A percentile compares a stretch with the other conserved stretches of the same genome.
phyloP scores from a whole-genome alignment of 2,888 invertebrate species.

The Odontocolon sp. region DNA sequence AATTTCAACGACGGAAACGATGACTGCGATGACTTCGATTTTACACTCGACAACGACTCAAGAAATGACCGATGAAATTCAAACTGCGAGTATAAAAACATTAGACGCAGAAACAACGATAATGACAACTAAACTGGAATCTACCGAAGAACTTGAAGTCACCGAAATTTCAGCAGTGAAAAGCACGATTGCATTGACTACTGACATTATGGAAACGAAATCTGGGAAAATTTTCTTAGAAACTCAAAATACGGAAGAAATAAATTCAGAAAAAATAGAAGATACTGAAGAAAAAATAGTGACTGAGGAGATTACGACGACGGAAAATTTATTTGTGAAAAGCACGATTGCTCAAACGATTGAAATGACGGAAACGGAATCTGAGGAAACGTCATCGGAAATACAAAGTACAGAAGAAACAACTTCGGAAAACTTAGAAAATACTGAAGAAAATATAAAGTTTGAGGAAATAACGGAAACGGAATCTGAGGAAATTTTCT shows the following conservation, averaged over 20 bases:
- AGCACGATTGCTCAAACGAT: too few relatives aligned
- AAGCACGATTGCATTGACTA: too few relatives aligned
- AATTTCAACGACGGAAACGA: background rate
- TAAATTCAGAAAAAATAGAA: background rate
- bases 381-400: too few relatives aligned
- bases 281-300: background rate
- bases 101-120: conserved; percentile 5
- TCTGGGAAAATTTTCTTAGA: too few relatives aligned
- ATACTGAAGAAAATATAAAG: background rate
- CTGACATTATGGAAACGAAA: too few relatives aligned
- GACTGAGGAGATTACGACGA: background rate
- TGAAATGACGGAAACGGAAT: too few relatives aligned
- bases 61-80: background rate
- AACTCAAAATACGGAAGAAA: background rate
- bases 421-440: background rate
- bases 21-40: background rate
- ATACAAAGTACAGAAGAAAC: background rate
- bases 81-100: background rate
- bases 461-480: conserved; percentile 23
- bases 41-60: background rate
- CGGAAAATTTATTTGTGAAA: background rate
- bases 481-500: background rate
- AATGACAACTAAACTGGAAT: conserved; percentile 4
- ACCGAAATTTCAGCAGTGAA: background rate
- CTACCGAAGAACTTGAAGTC: background rate